Percentiles rank a stretch among this genome's conserved stretches.
Conservation (phyloP, 2,113 vertebrate genomes). For the Oryzias javanicus region DNA sequence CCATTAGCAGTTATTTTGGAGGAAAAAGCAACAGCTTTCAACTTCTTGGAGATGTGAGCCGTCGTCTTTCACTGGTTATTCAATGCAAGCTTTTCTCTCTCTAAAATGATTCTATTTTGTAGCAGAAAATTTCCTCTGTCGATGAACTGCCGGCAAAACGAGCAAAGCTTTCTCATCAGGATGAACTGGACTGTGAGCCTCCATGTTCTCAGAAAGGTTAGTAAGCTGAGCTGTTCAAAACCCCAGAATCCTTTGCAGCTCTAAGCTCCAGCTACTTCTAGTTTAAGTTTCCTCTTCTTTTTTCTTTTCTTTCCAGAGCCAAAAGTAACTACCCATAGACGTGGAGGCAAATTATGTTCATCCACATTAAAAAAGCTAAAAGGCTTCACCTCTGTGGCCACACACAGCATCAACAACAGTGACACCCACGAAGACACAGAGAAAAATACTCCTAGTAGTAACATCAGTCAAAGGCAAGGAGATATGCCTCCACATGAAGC, state of each 20-base stretch:
- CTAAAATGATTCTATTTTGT: conserved; percentile 6
- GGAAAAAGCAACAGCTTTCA: conserved; percentile 22
- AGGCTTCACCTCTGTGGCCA: conserved; percentile 58
- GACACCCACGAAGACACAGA: background rate
- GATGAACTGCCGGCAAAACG: conserved; percentile 56
- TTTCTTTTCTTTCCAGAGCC: conserved; percentile 28
- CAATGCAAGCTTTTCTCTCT: no score
- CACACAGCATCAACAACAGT: background rate
- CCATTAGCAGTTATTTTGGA: conserved; percentile 82
- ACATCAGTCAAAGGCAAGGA: background rate
- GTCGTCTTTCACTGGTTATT: background rate
- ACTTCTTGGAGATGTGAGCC: conserved; percentile 46
- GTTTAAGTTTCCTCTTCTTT: background rate
- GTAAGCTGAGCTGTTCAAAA: background rate
- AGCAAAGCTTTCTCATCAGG: conserved; percentile 43
- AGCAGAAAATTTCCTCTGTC: conserved; percentile 53
- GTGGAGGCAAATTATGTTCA: conserved; percentile 43
- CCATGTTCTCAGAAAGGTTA: background rate
- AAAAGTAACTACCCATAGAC: background rate
- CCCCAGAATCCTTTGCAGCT: no score
- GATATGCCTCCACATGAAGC: background rate
- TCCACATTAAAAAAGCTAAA: conserved; percentile 70
- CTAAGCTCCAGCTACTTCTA: no score
- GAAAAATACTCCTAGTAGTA: background rate
- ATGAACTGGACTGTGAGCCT: conserved; percentile 3